Evolutionary conservation across 2,888 invertebrate genomes (phyloP).

Genomic region (Ypsolopha sequella): DNA sequence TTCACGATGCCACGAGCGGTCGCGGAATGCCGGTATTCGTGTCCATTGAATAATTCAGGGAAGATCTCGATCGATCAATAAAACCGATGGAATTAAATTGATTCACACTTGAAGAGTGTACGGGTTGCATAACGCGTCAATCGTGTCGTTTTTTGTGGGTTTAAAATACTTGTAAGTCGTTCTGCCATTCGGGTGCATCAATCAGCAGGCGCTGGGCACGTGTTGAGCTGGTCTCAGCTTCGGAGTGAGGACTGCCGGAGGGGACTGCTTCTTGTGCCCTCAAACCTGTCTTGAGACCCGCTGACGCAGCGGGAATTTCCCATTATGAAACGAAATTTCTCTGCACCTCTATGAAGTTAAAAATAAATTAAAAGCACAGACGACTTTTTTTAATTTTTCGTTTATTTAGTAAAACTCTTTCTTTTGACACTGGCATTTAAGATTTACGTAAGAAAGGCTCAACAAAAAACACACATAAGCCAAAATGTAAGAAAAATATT

Average conservation of each 20-base stretch:
- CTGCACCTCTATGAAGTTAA: too few species aligned
- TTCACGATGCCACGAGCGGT: slow-evolving; percentile 40
- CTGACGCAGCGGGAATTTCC: neutral
- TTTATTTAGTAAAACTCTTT: too few species aligned
- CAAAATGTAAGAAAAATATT: too few species aligned
- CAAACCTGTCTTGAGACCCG: neutral
- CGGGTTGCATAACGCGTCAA: slow-evolving; percentile 47
- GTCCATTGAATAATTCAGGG: slow-evolving; percentile 65
- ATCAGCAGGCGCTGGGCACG: slow-evolving; percentile 24
- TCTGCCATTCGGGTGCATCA: slow-evolving; percentile 50
- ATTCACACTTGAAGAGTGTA: slow-evolving; percentile 64
- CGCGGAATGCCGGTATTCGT: slow-evolving; percentile 58
- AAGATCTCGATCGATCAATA: slow-evolving; percentile 67
- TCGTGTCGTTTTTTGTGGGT: slow-evolving; percentile 47
- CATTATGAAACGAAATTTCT: too few species aligned
- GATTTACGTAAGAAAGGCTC: too few species aligned
- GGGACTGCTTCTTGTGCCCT: too few species aligned
- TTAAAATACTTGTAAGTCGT: slow-evolving; percentile 59
- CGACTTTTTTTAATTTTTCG: too few species aligned
- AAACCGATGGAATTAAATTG: slow-evolving; percentile 64
- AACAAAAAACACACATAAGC: too few species aligned
- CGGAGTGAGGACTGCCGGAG: too few species aligned
- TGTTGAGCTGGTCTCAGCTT: slow-evolving; percentile 4
- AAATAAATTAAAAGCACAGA: too few species aligned
- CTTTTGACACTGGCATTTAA: too few species aligned